Evolutionary conservation across 2,113 vertebrate species (phyloP).

Genomic region (Chloropsis hardwickii): DNA sequence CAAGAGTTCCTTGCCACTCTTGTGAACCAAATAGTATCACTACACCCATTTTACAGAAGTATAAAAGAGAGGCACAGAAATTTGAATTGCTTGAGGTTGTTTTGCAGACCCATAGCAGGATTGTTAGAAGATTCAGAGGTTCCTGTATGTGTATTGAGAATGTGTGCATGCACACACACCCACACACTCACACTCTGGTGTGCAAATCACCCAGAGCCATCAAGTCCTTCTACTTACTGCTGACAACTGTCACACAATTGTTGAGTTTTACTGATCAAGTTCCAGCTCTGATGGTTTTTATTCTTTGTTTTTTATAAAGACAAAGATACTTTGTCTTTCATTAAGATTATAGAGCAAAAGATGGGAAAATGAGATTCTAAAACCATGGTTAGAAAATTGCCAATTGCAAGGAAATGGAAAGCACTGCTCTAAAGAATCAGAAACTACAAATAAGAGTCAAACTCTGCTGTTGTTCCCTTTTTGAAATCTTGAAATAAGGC

Average conservation of each 20-base stretch:
- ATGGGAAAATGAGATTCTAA: neutral
- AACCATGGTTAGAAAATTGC: neutral
- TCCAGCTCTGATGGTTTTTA: too few species aligned
- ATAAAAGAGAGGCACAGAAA: neutral
- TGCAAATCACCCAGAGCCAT: neutral
- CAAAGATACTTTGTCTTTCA: neutral
- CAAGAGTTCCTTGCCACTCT: neutral
- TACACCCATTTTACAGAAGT: neutral
- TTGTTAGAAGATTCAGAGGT: neutral
- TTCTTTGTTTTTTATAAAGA: too few species aligned
- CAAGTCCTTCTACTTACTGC: neutral
- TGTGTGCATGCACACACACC: accelerated
- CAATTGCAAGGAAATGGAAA: neutral
- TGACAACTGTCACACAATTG: neutral
- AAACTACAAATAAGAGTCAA: neutral
- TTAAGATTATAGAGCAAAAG: neutral
- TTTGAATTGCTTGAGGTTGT: neutral
- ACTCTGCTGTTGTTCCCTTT: neutral
- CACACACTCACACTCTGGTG: accelerated
- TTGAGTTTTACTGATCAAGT: neutral
- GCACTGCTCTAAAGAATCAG: neutral
- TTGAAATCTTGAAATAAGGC: neutral
- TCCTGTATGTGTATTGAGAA: neutral
- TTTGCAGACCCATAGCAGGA: neutral
- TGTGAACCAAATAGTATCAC: neutral